Conservation (phyloP, 2,888 invertebrate genomes). For the Scaptomyza caliginosa region DNA sequence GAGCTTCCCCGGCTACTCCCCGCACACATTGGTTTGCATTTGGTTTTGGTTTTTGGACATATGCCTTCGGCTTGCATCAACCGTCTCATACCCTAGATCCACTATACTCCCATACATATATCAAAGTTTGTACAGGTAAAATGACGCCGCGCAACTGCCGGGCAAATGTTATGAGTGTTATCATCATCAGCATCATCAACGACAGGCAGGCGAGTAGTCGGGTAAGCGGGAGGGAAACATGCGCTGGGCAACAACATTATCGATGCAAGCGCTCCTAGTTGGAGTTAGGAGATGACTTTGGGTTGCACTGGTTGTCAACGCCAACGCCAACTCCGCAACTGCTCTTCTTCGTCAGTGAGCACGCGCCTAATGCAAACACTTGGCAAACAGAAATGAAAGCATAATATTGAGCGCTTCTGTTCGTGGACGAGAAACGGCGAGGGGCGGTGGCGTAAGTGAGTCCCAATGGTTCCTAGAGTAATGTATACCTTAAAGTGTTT, state of each 20-base stretch:
- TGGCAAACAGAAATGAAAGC: slow-evolving; percentile 74
- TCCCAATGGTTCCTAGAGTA: neutral
- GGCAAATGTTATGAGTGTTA: slow-evolving; percentile 74
- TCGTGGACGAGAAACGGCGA: neutral
- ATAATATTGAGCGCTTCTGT: slow-evolving; percentile 62
- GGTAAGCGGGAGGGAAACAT: slow-evolving; percentile 49
- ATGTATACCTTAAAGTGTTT: neutral
- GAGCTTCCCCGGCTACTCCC: slow-evolving; percentile 26
- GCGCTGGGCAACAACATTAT: slow-evolving; percentile 59
- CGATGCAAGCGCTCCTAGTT: slow-evolving; percentile 58
- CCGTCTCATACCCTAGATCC: slow-evolving; percentile 10
- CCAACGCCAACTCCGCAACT: slow-evolving; percentile 14
- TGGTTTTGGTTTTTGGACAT: slow-evolving; percentile 62
- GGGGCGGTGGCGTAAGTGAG: neutral
- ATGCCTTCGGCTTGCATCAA: slow-evolving; percentile 58
- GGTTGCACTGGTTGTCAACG: slow-evolving; percentile 7
- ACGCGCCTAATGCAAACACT: slow-evolving; percentile 75
- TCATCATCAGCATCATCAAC: slow-evolving; percentile 56
- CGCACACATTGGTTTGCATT: slow-evolving; percentile 66
- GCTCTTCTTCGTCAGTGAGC: slow-evolving; percentile 55
- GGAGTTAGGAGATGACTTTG: neutral
- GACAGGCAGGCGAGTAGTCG: slow-evolving; percentile 8
- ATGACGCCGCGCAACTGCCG: slow-evolving; percentile 55
- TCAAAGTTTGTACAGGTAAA: slow-evolving; percentile 80
- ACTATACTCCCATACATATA: slow-evolving; percentile 41